These are phyloP conservation scores for Falcunculus frontatus DNA, from an alignment of 2,113 vertebrate genomes.

Conservation along the genomic window DNA sequence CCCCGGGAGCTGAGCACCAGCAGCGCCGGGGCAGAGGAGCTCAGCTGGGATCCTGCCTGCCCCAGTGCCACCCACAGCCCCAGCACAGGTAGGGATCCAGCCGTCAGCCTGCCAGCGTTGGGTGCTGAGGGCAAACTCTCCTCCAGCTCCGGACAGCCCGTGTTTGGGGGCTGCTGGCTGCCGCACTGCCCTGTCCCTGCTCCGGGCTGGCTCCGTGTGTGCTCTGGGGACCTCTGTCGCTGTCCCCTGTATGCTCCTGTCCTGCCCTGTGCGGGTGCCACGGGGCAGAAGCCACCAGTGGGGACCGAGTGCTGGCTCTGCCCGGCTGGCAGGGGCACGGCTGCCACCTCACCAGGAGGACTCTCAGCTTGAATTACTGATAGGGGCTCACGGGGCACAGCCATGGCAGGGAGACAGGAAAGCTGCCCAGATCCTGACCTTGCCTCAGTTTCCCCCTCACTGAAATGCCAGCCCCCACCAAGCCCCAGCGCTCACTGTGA, in stretches of 20 bases:
- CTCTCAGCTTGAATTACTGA: background rate
- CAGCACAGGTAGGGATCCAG: slow-evolving; percentile 13
- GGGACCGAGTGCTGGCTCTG: background rate
- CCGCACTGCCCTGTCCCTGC: background rate
- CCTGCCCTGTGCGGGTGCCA: accelerated
- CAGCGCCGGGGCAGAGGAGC: background rate
- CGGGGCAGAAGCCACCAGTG: background rate
- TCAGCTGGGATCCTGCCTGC: background rate
- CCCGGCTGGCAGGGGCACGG: accelerated
- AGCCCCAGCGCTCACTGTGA: accelerated
- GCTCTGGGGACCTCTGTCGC: background rate
- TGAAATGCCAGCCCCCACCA: background rate
- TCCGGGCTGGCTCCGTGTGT: accelerated
- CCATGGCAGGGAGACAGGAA: accelerated
- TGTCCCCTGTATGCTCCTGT: background rate
- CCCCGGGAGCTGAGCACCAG: background rate
- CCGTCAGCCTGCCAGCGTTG: background rate
- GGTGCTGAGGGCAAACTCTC: background rate
- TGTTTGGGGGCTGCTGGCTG: background rate
- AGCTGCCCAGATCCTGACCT: background rate
- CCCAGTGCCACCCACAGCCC: background rate
- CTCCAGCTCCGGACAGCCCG: accelerated
- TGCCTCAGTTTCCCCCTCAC: background rate
- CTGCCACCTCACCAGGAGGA: background rate
- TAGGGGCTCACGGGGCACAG: background rate